These are phyloP conservation scores for Hylomyscus alleni DNA, from an alignment of 2,797 vertebrate genomes.

Conservation along the genomic window DNA sequence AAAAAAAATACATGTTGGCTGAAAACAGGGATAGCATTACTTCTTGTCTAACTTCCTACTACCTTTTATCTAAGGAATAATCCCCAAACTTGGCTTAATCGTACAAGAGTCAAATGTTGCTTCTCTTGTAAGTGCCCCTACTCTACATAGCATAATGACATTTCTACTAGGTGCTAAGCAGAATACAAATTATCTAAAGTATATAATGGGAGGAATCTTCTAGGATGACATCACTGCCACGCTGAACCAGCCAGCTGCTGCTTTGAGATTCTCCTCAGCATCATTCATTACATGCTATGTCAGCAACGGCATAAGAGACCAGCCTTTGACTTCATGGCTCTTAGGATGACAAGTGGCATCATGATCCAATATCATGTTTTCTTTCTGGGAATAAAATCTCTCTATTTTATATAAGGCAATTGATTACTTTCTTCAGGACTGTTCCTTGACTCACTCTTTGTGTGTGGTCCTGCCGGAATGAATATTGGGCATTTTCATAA, in stretches of 20 bases:
- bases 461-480: neutral
- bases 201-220: neutral
- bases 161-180: neutral
- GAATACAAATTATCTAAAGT: neutral
- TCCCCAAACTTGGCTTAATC: slow-evolving; percentile 2
- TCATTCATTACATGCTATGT: neutral
- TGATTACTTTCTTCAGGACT: neutral
- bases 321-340: neutral
- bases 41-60: neutral
- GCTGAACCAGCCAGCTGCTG: neutral
- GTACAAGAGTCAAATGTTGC: neutral
- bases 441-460: neutral
- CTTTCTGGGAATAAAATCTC: neutral
- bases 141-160: neutral
- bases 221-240: neutral
- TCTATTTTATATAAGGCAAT: slow-evolving; percentile 2
- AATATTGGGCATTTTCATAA: slow-evolving; percentile 41
- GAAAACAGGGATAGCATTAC: neutral
- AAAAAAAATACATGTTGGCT: neutral
- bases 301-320: neutral
- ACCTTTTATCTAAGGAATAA: neutral
- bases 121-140: neutral
- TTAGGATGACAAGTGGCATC: neutral
- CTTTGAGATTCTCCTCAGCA: neutral
- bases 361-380: neutral